These are phyloP conservation scores for Hyalella azteca DNA, from an alignment of 2,888 invertebrate species.

Conservation along the genomic window DNA sequence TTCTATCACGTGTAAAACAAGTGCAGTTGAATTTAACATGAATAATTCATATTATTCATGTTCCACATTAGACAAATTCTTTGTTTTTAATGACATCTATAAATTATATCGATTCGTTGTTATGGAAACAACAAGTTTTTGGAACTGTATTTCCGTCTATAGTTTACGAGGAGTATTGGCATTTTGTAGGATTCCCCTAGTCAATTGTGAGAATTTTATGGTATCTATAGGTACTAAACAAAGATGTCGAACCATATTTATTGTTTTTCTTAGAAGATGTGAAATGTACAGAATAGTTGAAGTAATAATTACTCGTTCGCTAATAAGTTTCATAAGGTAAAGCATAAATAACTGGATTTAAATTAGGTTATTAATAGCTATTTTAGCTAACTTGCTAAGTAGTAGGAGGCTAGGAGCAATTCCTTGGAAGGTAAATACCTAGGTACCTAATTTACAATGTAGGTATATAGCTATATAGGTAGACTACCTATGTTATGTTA, in stretches of 20 bases:
- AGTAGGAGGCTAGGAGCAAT: constrained; percentile 10
- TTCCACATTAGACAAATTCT: too few relatives aligned
- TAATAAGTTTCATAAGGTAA: not conserved
- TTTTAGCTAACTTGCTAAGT: not conserved
- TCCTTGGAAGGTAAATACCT: too few relatives aligned
- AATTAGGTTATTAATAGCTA: not conserved
- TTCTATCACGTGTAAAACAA: too few relatives aligned
- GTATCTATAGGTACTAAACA: not conserved
- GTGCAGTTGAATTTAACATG: too few relatives aligned
- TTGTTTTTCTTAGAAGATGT: not conserved
- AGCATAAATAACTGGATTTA: not conserved
- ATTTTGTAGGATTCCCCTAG: not conserved
- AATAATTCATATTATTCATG: too few relatives aligned
- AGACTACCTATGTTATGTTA: not conserved
- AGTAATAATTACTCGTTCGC: not conserved
- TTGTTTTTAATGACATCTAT: too few relatives aligned
- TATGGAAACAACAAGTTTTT: not conserved
- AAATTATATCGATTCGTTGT: too few relatives aligned
- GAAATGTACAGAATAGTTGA: constrained; percentile 4
- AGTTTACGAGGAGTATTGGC: not conserved
- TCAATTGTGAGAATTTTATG: not conserved
- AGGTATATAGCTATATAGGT: not conserved
- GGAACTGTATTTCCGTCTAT: not conserved
- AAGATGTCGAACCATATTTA: constrained; percentile 27
- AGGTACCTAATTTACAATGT: not conserved